Evolutionary conservation across 2,888 invertebrate species (phyloP).

Genomic region (Drosophila phalerata): DNA sequence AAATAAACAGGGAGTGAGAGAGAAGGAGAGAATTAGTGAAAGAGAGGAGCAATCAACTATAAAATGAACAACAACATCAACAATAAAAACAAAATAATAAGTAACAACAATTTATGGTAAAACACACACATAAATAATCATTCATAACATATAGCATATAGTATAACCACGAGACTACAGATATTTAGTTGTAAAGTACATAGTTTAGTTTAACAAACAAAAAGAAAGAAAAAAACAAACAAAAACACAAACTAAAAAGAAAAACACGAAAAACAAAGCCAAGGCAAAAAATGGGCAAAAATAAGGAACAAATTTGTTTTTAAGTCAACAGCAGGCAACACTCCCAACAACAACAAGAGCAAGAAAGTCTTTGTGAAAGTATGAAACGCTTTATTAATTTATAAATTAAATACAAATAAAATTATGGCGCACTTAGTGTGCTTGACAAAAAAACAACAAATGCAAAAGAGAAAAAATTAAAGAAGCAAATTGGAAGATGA

Average conservation of each 20-base stretch:
- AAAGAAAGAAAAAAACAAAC: conserved; percentile 18
- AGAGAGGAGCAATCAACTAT: conserved; percentile 10
- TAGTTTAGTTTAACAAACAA: conserved; percentile 70
- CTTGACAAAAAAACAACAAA: conserved; percentile 64
- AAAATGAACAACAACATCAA: conserved; percentile 34
- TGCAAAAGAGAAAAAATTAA: conserved; percentile 29
- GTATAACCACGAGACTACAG: conserved; percentile 83
- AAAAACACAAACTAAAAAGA: neutral
- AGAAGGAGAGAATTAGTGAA: conserved; percentile 11
- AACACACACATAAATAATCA: conserved; percentile 61
- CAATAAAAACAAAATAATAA: conserved; percentile 35
- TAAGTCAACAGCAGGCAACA: conserved; percentile 26
- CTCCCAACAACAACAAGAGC: conserved; percentile 16
- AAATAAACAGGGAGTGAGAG: conserved; percentile 8
- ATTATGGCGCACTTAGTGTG: conserved; percentile 72
- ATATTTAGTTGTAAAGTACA: conserved; percentile 78
- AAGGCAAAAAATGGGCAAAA: conserved; percentile 26
- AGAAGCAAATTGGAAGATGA: neutral
- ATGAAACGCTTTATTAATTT: conserved; percentile 80
- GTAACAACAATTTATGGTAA: conserved; percentile 49
- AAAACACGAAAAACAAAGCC: conserved; percentile 18
- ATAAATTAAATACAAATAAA: conserved; percentile 62
- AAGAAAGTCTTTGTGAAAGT: conserved; percentile 61
- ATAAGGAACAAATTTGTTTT: conserved; percentile 54
- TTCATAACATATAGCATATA: conserved; percentile 79